Evolutionary conservation across 2,888 invertebrate genomes (phyloP).

Genomic region (Pandemis heparana): DNA sequence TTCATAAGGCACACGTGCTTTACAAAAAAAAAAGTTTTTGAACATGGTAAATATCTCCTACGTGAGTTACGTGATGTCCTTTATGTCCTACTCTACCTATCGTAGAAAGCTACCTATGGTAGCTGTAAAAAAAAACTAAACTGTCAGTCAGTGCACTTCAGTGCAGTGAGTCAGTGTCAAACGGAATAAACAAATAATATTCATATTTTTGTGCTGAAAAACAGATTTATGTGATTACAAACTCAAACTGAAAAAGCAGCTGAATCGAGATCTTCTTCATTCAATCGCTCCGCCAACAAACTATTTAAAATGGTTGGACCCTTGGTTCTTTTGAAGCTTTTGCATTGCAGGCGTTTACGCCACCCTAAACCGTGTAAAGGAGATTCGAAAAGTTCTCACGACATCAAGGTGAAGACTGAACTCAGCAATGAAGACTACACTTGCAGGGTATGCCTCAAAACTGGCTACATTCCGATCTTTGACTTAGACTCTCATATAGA

Average conservation of each 20-base stretch:
- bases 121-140: too few relatives aligned
- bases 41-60: too few relatives aligned
- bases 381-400: neutral
- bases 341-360: conserved; percentile 58
- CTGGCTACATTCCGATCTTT: conserved; percentile 70
- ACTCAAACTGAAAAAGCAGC: neutral
- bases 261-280: neutral
- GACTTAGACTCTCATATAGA: conserved; percentile 54
- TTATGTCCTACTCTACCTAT: too few relatives aligned
- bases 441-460: conserved; percentile 74
- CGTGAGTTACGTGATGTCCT: too few relatives aligned
- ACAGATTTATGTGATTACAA: neutral
- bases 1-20: too few relatives aligned
- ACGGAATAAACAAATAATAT: neutral
- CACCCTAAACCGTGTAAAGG: conserved; percentile 8
- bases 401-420: conserved; percentile 40
- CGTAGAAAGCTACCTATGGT: too few relatives aligned
- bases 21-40: too few relatives aligned
- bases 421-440: conserved; percentile 44
- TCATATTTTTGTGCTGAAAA: neutral
- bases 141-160: too few relatives aligned
- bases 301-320: conserved; percentile 58
- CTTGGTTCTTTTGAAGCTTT: conserved; percentile 61
- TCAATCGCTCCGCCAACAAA: too few relatives aligned
- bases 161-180: too few relatives aligned